These are phyloP conservation scores for Myrmophylax atrothorax DNA, from an alignment of 2,113 vertebrate genomes.

Conservation along the genomic window DNA sequence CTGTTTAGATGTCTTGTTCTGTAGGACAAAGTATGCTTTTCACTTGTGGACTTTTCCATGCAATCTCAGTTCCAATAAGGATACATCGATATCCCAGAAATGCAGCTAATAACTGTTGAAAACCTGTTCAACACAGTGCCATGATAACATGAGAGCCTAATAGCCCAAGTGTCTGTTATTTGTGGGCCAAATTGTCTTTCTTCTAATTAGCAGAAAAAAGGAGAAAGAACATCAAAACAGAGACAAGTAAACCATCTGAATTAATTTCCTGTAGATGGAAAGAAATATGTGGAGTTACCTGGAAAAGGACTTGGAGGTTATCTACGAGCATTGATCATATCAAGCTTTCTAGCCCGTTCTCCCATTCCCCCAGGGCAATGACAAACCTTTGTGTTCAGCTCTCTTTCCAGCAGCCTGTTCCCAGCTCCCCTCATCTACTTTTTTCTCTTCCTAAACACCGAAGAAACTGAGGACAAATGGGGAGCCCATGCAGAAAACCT, in stretches of 20 bases:
- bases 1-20: neutral
- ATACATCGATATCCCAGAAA: neutral
- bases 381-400: neutral
- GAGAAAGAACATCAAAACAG: conserved; percentile 12
- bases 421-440: neutral
- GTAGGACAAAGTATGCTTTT: neutral
- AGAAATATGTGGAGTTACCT: neutral
- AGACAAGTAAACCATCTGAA: neutral
- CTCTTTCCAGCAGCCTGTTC: neutral
- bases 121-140: neutral
- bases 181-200: neutral
- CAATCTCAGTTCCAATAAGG: neutral
- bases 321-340: neutral
- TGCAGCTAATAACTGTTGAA: neutral
- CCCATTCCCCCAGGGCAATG: neutral
- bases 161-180: neutral
- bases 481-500: neutral
- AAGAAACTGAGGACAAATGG: neutral
- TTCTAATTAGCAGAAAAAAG: neutral
- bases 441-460: neutral
- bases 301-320: neutral
- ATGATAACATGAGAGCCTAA: neutral
- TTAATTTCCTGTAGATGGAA: neutral
- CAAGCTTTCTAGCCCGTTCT: neutral
- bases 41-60: neutral